Percentiles rank a stretch among this genome's conserved stretches.
These are phyloP conservation scores for Pangasius krempfi DNA, from an alignment of 2,797 vertebrate species.

Conservation along the genomic window DNA sequence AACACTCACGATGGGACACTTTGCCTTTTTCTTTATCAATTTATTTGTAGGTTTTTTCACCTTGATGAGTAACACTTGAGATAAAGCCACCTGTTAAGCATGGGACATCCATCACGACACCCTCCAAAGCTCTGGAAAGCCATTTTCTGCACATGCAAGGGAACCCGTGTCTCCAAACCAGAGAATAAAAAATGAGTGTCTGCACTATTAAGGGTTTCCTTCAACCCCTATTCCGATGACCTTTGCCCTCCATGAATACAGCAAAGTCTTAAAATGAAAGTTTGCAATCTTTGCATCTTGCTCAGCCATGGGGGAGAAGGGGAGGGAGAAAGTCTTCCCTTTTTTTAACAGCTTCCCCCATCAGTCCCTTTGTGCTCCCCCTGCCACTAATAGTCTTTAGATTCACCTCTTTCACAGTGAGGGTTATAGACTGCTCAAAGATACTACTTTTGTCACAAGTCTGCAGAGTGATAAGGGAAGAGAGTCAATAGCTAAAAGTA, in stretches of 20 bases:
- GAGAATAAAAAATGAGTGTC: constrained; percentile 76
- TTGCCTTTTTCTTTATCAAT: neutral
- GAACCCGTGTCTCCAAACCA: constrained; percentile 79
- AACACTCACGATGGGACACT: neutral
- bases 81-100: constrained; percentile 75
- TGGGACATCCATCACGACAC: constrained; percentile 79
- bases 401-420: constrained; percentile 79
- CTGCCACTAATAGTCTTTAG: constrained; percentile 78
- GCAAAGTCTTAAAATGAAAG: constrained; percentile 84
- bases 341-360: constrained; percentile 85
- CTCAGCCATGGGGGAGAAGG: constrained; percentile 68
- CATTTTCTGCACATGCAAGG: constrained; percentile 76
- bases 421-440: constrained; percentile 79
- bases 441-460: constrained; percentile 72
- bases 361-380: constrained; percentile 79
- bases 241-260: constrained; percentile 80
- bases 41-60: neutral
- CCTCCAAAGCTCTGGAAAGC: constrained; percentile 80
- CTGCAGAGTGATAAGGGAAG: constrained; percentile 61
- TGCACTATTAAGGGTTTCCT: constrained; percentile 74
- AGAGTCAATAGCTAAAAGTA: constrained; percentile 68
- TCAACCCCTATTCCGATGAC: constrained; percentile 75
- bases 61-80: constrained; percentile 65
- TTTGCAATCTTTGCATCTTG: constrained; percentile 83
- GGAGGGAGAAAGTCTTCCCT: constrained; percentile 73